These are phyloP conservation scores for Epinotia brunnichana DNA, from an alignment of 2,888 invertebrate genomes.

Conservation along the genomic window DNA sequence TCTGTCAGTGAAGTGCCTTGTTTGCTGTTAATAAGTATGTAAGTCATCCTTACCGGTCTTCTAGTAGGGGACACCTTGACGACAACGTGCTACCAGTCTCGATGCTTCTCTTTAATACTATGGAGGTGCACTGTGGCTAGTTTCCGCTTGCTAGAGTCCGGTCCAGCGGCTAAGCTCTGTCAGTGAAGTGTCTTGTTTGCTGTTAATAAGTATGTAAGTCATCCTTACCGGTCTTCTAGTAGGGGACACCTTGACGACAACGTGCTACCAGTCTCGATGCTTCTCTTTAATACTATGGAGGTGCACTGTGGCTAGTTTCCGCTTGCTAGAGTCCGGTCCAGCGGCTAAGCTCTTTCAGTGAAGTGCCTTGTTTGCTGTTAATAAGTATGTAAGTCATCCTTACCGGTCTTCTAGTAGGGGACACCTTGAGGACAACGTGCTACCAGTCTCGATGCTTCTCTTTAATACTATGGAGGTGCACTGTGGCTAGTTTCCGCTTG, in stretches of 20 bases:
- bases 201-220: constrained; percentile 41
- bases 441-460: constrained; percentile 81
- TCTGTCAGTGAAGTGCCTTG: constrained; percentile 68
- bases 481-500: constrained; percentile 75
- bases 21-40: constrained; percentile 58
- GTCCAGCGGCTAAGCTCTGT: too few relatives aligned
- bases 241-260: constrained; percentile 87
- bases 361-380: constrained; percentile 69
- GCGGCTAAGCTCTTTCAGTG: constrained; percentile 67
- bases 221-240: constrained; percentile 83
- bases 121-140: constrained; percentile 84
- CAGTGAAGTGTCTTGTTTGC: too few relatives aligned
- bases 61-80: constrained; percentile 86
- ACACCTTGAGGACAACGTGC: constrained; percentile 86
- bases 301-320: constrained; percentile 83
- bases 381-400: constrained; percentile 55
- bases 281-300: constrained; percentile 84
- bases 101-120: constrained; percentile 81
- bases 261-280: constrained; percentile 86
- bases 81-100: constrained; percentile 87
- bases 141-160: too few relatives aligned
- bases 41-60: constrained; percentile 80
- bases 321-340: constrained; percentile 73
- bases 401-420: constrained; percentile 85
- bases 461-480: constrained; percentile 85